Evolutionary conservation across 2,797 vertebrate genomes (phyloP).

Genomic region (Cirrhinus molitorella): DNA sequence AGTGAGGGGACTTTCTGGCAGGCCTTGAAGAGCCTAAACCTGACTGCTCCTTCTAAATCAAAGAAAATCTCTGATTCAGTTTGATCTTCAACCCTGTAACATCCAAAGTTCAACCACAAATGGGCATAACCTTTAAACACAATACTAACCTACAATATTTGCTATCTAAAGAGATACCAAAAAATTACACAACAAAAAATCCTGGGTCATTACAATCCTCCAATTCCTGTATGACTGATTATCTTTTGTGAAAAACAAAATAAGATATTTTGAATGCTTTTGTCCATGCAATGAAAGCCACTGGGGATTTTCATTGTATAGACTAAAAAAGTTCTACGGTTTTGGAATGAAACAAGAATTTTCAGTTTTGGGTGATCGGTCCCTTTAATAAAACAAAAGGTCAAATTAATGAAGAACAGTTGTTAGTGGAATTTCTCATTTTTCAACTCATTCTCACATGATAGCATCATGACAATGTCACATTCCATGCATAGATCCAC

Average conservation of each 20-base stretch:
- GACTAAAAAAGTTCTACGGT: background rate
- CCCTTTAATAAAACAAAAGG: background rate
- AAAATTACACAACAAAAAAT: background rate
- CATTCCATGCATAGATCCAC: background rate
- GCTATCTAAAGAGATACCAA: background rate
- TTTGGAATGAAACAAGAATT: background rate
- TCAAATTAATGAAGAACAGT: background rate
- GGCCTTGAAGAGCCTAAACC: slow-evolving; percentile 67
- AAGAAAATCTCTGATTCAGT: slow-evolving; percentile 66
- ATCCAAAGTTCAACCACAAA: background rate
- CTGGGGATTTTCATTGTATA: background rate
- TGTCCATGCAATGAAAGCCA: background rate
- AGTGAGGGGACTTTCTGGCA: slow-evolving; percentile 67
- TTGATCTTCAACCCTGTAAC: background rate
- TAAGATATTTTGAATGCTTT: background rate
- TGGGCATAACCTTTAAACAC: background rate
- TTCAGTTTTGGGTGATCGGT: background rate
- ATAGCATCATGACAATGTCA: slow-evolving; percentile 12
- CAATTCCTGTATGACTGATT: background rate
- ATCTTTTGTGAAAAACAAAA: background rate
- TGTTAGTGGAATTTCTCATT: background rate
- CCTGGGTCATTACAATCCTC: background rate
- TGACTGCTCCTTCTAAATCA: slow-evolving; percentile 62
- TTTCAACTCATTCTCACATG: slow-evolving; percentile 12
- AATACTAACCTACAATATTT: background rate